Conservation (phyloP, 2,888 invertebrate genomes). For the Lypha dubia region DNA sequence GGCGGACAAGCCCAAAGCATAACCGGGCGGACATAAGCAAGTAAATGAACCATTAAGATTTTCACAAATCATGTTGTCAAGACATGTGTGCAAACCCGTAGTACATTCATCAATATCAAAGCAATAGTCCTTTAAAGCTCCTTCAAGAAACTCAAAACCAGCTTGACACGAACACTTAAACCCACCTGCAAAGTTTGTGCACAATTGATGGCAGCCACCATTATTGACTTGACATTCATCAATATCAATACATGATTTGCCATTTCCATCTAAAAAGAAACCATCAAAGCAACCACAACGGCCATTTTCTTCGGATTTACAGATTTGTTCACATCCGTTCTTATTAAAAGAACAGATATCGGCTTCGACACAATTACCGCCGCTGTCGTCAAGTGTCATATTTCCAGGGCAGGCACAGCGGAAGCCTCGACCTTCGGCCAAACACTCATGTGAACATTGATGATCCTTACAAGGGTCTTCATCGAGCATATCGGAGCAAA, state of each 20-base stretch:
- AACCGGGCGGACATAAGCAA: constrained; percentile 83
- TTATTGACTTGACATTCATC: constrained; percentile 85
- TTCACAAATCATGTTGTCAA: constrained; percentile 77
- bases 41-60: constrained; percentile 83
- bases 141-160: constrained; percentile 82
- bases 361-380: constrained; percentile 81
- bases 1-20: constrained; percentile 81
- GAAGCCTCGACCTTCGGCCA: constrained; percentile 84
- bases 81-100: constrained; percentile 78
- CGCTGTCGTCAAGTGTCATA: constrained; percentile 83
- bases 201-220: constrained; percentile 83
- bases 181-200: constrained; percentile 84
- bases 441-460: constrained; percentile 85
- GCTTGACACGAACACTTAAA: constrained; percentile 84
- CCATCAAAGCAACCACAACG: constrained; percentile 83
- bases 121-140: constrained; percentile 76
- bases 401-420: constrained; percentile 82
- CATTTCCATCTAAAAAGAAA: constrained; percentile 81
- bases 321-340: constrained; percentile 87
- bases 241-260: constrained; percentile 84
- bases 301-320: constrained; percentile 80
- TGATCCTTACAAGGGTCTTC: constrained; percentile 84
- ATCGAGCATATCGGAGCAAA: constrained; percentile 75
- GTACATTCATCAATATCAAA: constrained; percentile 85
- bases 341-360: constrained; percentile 84